Base-by-base conservation (phyloP, 2,888 invertebrate species). In the Synergus japonicus region DNA sequence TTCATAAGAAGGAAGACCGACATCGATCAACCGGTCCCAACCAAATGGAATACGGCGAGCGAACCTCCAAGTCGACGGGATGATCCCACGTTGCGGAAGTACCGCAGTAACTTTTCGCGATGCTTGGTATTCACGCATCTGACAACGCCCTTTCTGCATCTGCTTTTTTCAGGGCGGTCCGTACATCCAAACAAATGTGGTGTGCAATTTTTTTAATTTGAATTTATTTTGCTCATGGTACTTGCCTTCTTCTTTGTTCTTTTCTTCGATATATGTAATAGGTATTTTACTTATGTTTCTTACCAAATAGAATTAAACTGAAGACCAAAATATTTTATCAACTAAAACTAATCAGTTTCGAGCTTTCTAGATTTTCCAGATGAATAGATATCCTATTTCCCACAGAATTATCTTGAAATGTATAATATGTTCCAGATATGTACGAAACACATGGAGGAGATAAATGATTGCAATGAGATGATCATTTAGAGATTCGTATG, bases 1-100 rank as follows among this genome's bases (percentile, higher is more conserved):
- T 89, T 90, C 89, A 88, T 90, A 90, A 90, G 86, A 87, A 85
- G 85, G 82, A 87, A 86, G 86, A 85, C 85, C 88, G 87, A 85
- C 90, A 91, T 91, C 89, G 89, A 89, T 90, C 90, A 90, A 89
- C 85, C 84, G 83, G 80, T 82, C 80, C 79, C 63, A 58, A 66
- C 49, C 78, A 66, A 80, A 76, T 76, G 78, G 76, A 67, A 76
- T 80, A 78, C 67, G 77, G 76, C 76, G 73, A 78, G 67, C 63
- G 78, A 79, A 78, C 73, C 69, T 29, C 43, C 65, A 65, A 65
- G 65, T 65, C 41, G 65, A 65, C 22, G 46, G 67, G 46, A 15
- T 73, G 73, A 49, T 37, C 54, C 37, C 37, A 54, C 29, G 10
- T 49, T 49, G 37, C 54, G 46, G 54, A 73, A 54, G 73, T 73